Evolutionary conservation across 2,113 vertebrate genomes (phyloP), one percentile per base, ranked within the genome.

Genomic region (Smithornis capensis): DNA sequence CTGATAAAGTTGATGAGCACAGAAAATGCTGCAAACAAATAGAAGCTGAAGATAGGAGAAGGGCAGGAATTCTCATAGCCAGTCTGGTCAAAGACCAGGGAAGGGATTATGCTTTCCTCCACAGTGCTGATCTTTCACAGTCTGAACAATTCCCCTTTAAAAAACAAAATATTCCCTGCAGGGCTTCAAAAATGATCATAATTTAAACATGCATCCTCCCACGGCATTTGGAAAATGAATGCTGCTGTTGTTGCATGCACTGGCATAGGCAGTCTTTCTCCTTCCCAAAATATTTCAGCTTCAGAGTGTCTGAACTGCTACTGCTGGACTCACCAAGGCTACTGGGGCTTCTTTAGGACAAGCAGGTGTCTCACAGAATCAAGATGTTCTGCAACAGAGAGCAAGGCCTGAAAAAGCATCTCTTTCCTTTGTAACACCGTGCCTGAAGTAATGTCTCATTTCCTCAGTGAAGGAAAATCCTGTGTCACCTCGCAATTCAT

Each of bases 401-500:
- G 17, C 8, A 73, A 71, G 31, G 40, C n/a, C 53, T 75, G 4
- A 3, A 40, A 68, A 83, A 76, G 3, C 19, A 22, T 56, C 15
- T 49, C 27, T 28, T 15, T 71, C 8, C 24, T 7, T 24, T 27
- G 33, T 52, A 85, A 12, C 56, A 49, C 17, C 4, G 4, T 21
- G 23, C 19, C n/a, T 53, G 19, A 83, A 24, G 37, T 3, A 71
- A 1, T 7, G 5, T 22, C 53, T 56, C 8, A 12, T 89, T 89
- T 64, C 47, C 69, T 60, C 12, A 35, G 60, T 10, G 70, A 44
- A 57, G 69, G 28, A 89, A 84, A 89, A 28, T 56, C 23, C 44
- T n/a, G 37, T 29, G 37, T 31, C 31, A 49, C 19, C 27, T 87
- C 2, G 0, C 65, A 85, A 69, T 69, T 17, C 0, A 0, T n/a